Evolutionary conservation across 2,888 invertebrate genomes (phyloP).

Genomic region (Papilio demoleus): DNA sequence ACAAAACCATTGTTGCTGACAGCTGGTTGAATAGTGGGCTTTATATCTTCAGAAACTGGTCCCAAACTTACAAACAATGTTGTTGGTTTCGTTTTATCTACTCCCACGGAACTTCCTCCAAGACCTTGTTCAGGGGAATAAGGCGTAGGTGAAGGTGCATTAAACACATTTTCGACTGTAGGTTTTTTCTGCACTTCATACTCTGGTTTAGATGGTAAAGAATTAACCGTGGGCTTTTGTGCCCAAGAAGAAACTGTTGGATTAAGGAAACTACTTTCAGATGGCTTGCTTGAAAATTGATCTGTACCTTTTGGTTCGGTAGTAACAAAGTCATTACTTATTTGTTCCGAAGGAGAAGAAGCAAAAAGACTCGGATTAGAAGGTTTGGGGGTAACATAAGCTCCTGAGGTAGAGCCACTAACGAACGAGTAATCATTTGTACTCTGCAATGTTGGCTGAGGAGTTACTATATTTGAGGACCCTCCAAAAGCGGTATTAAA

Average conservation of each 20-base stretch:
- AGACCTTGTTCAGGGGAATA: background rate
- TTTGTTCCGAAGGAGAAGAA: background rate
- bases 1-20: background rate
- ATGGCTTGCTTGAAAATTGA: constrained; percentile 3
- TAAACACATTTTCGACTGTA: background rate
- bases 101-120: background rate
- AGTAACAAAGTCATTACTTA: background rate
- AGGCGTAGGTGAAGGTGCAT: background rate
- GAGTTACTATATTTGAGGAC: constrained; percentile 5
- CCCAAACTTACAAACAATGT: background rate
- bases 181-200: constrained; percentile 7
- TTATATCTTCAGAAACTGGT: background rate
- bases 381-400: constrained; percentile 23
- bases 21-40: constrained; percentile 12
- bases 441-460: constrained; percentile 4
- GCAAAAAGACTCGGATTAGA: constrained; percentile 2
- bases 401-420: background rate
- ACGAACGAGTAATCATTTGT: constrained; percentile 12
- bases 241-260: constrained; percentile 21
- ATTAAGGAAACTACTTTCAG: constrained; percentile 13
- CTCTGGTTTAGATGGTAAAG: constrained; percentile 6
- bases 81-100: constrained; percentile 20
- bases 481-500: constrained; percentile 27
- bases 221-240: constrained; percentile 12
- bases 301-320: constrained; percentile 9